phyloP scores from a whole-genome alignment of 2,113 vertebrate species.

The Perca schrenkii region DNA sequence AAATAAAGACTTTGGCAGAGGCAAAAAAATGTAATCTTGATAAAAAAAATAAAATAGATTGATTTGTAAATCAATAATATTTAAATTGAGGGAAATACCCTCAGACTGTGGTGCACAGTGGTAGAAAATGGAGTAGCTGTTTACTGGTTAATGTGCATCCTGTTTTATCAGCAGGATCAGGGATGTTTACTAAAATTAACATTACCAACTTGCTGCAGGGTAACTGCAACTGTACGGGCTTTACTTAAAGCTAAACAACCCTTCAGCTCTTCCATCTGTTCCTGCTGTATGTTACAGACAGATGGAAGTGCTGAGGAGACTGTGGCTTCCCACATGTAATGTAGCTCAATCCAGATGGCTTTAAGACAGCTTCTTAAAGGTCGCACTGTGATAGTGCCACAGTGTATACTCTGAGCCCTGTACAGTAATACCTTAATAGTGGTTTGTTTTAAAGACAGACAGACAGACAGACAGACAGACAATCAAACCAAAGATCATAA shows the following conservation, averaged over 20 bases:
- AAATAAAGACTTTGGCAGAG: too few species aligned
- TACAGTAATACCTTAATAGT: background rate
- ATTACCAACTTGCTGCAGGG: slow-evolving; percentile 34
- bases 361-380: slow-evolving; percentile 10
- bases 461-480: too few species aligned
- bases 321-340: slow-evolving; percentile 59
- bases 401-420: slow-evolving; percentile 3
- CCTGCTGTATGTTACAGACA: slow-evolving; percentile 21
- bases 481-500: slow-evolving; percentile 20
- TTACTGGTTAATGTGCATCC: slow-evolving; percentile 29
- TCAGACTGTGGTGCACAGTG: background rate
- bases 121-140: background rate
- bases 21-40: too few species aligned
- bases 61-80: background rate
- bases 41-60: too few species aligned
- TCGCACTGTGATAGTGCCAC: background rate
- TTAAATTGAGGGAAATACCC: background rate
- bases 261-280: slow-evolving; percentile 44
- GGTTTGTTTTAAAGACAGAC: slow-evolving; percentile 23
- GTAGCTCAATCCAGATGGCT: slow-evolving; percentile 42
- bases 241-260: slow-evolving; percentile 29
- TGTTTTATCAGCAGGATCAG: slow-evolving; percentile 50
- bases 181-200: slow-evolving; percentile 52
- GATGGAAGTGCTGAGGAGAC: slow-evolving; percentile 52
- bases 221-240: slow-evolving; percentile 16